Percentiles rank a stretch among this genome's conserved stretches.
Evolutionary conservation across 1,140 invertebrate species (phyloP).

Genomic region (Uloborus diversus): DNA sequence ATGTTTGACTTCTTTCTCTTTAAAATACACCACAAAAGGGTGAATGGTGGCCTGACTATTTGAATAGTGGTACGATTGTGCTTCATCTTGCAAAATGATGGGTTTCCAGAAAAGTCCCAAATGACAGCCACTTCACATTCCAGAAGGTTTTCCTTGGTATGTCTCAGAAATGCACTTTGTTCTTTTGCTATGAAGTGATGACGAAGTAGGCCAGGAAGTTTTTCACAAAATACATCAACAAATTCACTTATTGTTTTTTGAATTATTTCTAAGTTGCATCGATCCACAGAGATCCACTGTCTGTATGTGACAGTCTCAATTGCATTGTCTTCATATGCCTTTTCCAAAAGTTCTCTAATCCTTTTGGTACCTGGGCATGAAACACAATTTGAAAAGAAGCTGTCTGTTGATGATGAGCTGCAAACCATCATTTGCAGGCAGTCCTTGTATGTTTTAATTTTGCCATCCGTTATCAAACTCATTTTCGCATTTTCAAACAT

Average conservation of each 20-base stretch:
- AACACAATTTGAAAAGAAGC: background rate
- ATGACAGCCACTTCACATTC: conserved; percentile 7
- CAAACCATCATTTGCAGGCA: background rate
- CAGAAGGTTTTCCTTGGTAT: conserved; percentile 44
- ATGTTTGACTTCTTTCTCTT: too few relatives aligned
- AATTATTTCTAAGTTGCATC: background rate
- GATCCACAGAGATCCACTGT: background rate
- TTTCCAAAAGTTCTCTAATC: background rate
- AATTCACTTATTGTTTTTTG: background rate
- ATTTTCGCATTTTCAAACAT: background rate
- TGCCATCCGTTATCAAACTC: background rate
- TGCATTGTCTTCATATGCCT: background rate
- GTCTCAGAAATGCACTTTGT: conserved; percentile 1
- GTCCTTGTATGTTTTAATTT: background rate
- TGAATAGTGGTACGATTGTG: conserved; percentile 57
- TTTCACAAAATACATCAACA: background rate
- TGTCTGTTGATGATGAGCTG: background rate
- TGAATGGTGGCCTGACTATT: conserved; percentile 59
- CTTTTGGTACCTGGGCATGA: background rate
- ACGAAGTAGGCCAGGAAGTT: too few relatives aligned
- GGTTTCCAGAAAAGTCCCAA: conserved; percentile 59
- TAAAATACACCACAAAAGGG: conserved; percentile 57
- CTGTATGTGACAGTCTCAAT: background rate
- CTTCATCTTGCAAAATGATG: conserved; percentile 56
- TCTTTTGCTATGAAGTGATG: conserved; percentile 28